These are phyloP conservation scores for Gymnarchus niloticus DNA, from an alignment of 2,113 vertebrate genomes.

Conservation along the genomic window DNA sequence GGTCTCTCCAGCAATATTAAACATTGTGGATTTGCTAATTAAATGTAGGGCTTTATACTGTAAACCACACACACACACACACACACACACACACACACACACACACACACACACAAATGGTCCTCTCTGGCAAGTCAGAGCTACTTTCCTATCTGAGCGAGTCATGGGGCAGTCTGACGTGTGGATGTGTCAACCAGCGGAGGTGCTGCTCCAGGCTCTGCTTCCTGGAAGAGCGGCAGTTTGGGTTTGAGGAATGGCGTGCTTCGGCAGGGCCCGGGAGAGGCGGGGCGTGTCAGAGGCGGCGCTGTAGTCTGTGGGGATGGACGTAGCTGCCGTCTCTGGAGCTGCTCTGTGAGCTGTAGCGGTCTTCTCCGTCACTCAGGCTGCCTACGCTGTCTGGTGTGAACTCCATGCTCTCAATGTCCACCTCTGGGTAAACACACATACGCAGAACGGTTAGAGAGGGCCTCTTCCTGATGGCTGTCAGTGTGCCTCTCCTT, in stretches of 20 bases:
- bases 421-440: conserved; percentile 78
- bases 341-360: conserved; percentile 86
- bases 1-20: neutral
- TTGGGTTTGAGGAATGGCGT: neutral
- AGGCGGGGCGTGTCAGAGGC: conserved; percentile 72
- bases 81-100: neutral
- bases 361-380: conserved; percentile 80
- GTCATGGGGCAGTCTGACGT: conserved; percentile 18
- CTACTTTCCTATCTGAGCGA: conserved; percentile 57
- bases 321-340: conserved; percentile 78
- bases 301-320: conserved; percentile 83
- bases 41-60: neutral
- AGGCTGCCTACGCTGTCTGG: conserved; percentile 86
- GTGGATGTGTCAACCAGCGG: neutral
- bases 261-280: conserved; percentile 26
- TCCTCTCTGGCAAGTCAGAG: conserved; percentile 57
- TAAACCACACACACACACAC: neutral
- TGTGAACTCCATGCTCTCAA: conserved; percentile 88
- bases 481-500: neutral
- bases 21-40: neutral
- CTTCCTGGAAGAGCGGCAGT: conserved; percentile 19
- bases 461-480: neutral
- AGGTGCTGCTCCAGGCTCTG: neutral
- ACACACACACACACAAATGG: conserved; percentile 21
- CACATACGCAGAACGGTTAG: neutral